Percentiles rank a stretch among this genome's conserved stretches.
These are phyloP conservation scores for Saturnia japonica DNA, from an alignment of 2,888 invertebrate genomes.

Conservation along the genomic window DNA sequence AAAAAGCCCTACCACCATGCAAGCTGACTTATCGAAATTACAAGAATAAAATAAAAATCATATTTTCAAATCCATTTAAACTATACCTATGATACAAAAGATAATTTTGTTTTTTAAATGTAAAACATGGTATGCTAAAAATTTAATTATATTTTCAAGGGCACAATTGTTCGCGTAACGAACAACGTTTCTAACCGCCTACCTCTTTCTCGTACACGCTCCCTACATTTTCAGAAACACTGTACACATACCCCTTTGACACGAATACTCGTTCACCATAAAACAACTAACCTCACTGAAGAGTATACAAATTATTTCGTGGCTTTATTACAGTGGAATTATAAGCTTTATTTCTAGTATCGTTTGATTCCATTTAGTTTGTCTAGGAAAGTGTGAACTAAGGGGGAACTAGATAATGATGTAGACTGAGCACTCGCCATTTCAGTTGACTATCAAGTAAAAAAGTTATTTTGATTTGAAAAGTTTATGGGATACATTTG, in stretches of 20 bases:
- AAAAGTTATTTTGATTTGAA: slow-evolving; percentile 18
- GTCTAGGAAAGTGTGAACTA: slow-evolving; percentile 7
- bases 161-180: slow-evolving; percentile 9
- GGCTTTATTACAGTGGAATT: background rate
- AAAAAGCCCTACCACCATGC: too few relatives aligned
- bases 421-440: slow-evolving; percentile 52
- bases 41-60: background rate
- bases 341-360: background rate
- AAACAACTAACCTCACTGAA: slow-evolving; percentile 51
- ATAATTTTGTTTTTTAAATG: background rate
- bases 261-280: slow-evolving; percentile 49
- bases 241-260: slow-evolving; percentile 32
- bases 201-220: slow-evolving; percentile 19
- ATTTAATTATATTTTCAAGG: slow-evolving; percentile 16
- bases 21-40: too few relatives aligned
- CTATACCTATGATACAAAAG: background rate
- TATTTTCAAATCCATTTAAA: background rate
- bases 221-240: slow-evolving; percentile 15
- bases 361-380: slow-evolving; percentile 22
- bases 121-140: background rate
- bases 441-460: slow-evolving; percentile 43
- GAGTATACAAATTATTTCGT: slow-evolving; percentile 45
- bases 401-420: slow-evolving; percentile 58
- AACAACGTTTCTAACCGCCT: slow-evolving; percentile 8
- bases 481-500: slow-evolving; percentile 10